Evolutionary conservation across 92 coral and sea anemone genomes (phyloP).

Genomic region (Virgularia gustaviana): DNA sequence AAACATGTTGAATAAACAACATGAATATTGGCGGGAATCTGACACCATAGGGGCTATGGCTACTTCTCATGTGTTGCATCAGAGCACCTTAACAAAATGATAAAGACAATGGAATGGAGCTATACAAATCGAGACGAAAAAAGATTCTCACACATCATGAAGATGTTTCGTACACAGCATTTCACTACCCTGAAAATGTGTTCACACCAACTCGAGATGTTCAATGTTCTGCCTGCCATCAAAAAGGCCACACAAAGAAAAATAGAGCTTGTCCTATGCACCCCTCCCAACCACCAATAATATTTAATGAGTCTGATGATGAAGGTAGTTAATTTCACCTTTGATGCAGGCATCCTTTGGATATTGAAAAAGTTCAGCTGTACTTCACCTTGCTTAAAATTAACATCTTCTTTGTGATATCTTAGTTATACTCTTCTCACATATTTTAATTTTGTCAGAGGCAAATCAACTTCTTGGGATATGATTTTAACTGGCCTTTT

Average conservation of each 20-base stretch:
- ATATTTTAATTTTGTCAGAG: slow-evolving; percentile 18
- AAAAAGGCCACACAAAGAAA: slow-evolving; percentile 40
- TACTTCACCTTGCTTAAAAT: slow-evolving; percentile 37
- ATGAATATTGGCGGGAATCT: too few species aligned
- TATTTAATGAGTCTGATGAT: slow-evolving; percentile 37
- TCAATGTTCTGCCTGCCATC: slow-evolving; percentile 33
- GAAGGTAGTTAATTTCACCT: neutral
- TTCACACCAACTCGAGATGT: slow-evolving; percentile 14
- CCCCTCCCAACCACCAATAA: slow-evolving; percentile 36
- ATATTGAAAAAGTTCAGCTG: slow-evolving; percentile 19
- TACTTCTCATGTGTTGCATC: slow-evolving; percentile 42
- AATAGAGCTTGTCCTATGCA: slow-evolving; percentile 41
- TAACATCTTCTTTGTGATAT: slow-evolving; percentile 38
- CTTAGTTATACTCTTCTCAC: slow-evolving; percentile 23
- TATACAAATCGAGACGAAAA: slow-evolving; percentile 31
- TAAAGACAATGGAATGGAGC: slow-evolving; percentile 48
- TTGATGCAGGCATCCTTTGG: neutral
- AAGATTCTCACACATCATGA: slow-evolving; percentile 4
- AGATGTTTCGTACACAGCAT: slow-evolving; percentile 33
- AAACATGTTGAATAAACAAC: slow-evolving; percentile 8
- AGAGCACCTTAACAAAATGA: slow-evolving; percentile 39
- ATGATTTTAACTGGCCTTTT: slow-evolving; percentile 45
- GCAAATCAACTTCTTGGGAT: slow-evolving; percentile 28
- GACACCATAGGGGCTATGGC: slow-evolving; percentile 53
- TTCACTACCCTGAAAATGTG: slow-evolving; percentile 30